Base-by-base conservation (phyloP, 2,113 vertebrate species). In the Centrocercus urophasianus region DNA sequence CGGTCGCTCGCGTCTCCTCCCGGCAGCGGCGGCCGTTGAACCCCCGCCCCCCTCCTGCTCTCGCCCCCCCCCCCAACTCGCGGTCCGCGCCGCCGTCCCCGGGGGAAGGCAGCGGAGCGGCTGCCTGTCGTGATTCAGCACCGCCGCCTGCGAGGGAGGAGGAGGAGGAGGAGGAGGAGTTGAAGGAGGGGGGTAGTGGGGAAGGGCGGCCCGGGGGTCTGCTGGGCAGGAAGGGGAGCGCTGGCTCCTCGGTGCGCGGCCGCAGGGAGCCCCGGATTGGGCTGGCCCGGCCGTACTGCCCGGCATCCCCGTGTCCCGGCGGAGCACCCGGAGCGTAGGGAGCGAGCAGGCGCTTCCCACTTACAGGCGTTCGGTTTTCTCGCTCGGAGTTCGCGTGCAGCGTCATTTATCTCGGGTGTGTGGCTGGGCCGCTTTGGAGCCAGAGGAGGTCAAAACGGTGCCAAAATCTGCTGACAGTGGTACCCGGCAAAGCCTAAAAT, bases 101-200 rank as follows among this genome's bases (percentile, higher is more conserved):
- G 52, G 30, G 48, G n/a, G 32, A 24, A 42, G 36, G 36, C 50
- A 42, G 38, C 11, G 52, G 70, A 40, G 70, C 20, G 60, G 77
- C 61, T 27, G 30, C 63, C 67, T 60, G 40, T 13, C 19, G 88
- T 95, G 96, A 96, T 95, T 96, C 96, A 95, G 95, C 96, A 96
- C 79, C 92, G 9, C 56, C 80, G 45, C 38, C 40, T 48, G 77
- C 40, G 19, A 36, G 43, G 74, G 45, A 54, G 50, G 42, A 36
- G 16, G 32, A 36, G 56, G 67, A 36, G 56, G 67, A 45, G 56
- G 67, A 45, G 16, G 66, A n/a, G 17, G 43, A 19, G 38, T 38
- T 38, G 78, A 42, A 21, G 52, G 27, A 22, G 25, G 45, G 27
- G 47, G 40, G 56, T 28, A 21, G 34, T 25, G 72, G 73, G 64